These are phyloP conservation scores for Lepeophtheirus nordmannii DNA, from an alignment of 2,888 invertebrate genomes.

Conservation along the genomic window DNA sequence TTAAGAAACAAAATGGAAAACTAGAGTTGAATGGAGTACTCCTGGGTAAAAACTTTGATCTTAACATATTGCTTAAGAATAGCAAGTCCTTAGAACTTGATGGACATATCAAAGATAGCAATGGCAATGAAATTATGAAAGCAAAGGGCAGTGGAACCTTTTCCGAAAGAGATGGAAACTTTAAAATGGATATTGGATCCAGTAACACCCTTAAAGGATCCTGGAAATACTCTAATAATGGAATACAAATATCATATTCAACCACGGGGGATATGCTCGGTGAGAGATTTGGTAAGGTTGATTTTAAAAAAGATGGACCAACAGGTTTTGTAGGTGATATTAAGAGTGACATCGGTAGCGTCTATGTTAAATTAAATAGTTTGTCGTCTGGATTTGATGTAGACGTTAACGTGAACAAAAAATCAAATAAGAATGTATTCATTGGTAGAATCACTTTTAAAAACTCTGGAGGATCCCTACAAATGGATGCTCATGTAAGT, in stretches of 20 bases:
- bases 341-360: background rate
- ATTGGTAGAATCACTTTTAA: background rate
- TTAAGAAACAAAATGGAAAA: background rate
- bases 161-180: background rate
- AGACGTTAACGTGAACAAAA: background rate
- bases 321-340: background rate
- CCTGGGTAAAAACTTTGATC: background rate
- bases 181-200: background rate
- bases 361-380: background rate
- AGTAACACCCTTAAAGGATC: background rate
- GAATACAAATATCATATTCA: background rate
- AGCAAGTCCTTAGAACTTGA: background rate
- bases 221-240: background rate
- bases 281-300: background rate
- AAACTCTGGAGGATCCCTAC: background rate
- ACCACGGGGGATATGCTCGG: background rate
- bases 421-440: background rate
- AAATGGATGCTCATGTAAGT: background rate
- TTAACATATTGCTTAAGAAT: background rate
- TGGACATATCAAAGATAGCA: background rate
- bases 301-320: background rate
- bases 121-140: background rate
- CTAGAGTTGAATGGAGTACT: background rate
- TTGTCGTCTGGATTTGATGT: background rate
- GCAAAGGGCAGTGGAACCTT: background rate